Percentiles rank a stretch among this genome's conserved stretches.
These are phyloP conservation scores for Zygothrica quintamaculata DNA, from an alignment of 2,888 invertebrate genomes.

Conservation along the genomic window DNA sequence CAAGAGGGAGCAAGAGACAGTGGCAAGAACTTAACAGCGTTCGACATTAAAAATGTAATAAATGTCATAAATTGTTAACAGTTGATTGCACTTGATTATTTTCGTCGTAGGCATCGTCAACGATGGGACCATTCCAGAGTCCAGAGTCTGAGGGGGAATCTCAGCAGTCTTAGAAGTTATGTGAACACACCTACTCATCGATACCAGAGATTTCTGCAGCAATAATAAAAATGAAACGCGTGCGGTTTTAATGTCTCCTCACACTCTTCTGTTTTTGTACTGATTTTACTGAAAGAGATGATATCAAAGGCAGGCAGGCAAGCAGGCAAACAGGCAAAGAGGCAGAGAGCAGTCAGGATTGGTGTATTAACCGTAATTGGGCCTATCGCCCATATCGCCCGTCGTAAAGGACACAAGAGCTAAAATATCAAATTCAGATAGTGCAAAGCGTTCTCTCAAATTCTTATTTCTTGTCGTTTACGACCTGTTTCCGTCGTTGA, in stretches of 20 bases:
- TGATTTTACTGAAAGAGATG: conserved; percentile 5
- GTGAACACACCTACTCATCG: conserved; percentile 19
- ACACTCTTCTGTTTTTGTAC: conserved; percentile 12
- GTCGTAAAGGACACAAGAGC: conserved; percentile 44
- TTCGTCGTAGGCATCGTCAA: conserved; percentile 31
- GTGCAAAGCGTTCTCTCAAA: conserved; percentile 44
- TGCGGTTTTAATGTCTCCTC: conserved; percentile 66
- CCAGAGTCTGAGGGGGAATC: too few species aligned
- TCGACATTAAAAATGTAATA: conserved; percentile 66
- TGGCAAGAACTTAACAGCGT: conserved; percentile 1
- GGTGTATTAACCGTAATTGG: conserved; percentile 1
- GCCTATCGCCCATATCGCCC: conserved; percentile 44
- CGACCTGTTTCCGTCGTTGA: conserved; percentile 51
- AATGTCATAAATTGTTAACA: conserved; percentile 77
- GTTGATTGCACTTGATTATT: conserved; percentile 71
- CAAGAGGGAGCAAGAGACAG: too few species aligned
- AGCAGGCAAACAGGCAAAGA: neutral
- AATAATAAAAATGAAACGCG: conserved; percentile 60
- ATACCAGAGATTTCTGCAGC: conserved; percentile 46
- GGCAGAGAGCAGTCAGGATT: neutral
- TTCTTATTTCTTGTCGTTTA: conserved; percentile 48
- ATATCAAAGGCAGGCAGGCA: conserved; percentile 27
- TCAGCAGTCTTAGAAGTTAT: too few species aligned
- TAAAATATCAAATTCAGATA: conserved; percentile 35
- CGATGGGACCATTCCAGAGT: neutral